Evolutionary conservation across 2,113 vertebrate species (phyloP), one percentile per base, ranked within the genome.

Genomic region (Tympanuchus pallidicinctus): DNA sequence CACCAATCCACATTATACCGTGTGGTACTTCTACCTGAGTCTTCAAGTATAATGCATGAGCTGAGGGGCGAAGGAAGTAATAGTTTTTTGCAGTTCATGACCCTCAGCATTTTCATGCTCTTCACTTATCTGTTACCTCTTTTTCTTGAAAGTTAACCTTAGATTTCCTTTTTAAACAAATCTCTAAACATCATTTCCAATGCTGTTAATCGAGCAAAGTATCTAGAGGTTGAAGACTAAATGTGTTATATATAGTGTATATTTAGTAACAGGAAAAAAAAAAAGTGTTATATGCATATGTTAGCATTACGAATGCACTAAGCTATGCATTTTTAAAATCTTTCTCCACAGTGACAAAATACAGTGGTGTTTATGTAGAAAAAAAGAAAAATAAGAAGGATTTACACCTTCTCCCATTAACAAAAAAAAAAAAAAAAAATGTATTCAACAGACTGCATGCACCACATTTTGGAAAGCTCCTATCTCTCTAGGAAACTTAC

Each of bases 371-470:
- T 36, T 82, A 47, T 57, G 67, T 36, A 9, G 32, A 88, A 89
- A 28, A 71, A 82, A 84, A 82, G 34, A 71, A 82, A 84, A 82
- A 64, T 11, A 67, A 10, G 8, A 80, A 65, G 14, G 3, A 0
- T 10, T 86, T 67, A 10, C 59, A 13, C 50, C 8, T 16, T 22
- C 19, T 81, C n/a, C 30, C 64, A 79, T 70, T 94, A 65, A 67
- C 83, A 80, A 87, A 86, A 50, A 86, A 77, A 80, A 77, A 87
- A 89, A 50, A 87, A 89, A 50, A 86, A 83, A 77, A 77, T 74
- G 4, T 38, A 65, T 87, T 94, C 30, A 74, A 11, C 21, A 71
- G 50, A 50, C 36, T 50, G 16, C 42, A 50, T n/a, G 13, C 4
- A 24, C 20, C 9, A 45, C 11, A 12, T 66, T 80, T 84, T 17